Percentiles rank a stretch among this genome's conserved stretches.
phyloP scores from a whole-genome alignment of 2,113 vertebrate genomes.

The Oreochromis aureus region DNA sequence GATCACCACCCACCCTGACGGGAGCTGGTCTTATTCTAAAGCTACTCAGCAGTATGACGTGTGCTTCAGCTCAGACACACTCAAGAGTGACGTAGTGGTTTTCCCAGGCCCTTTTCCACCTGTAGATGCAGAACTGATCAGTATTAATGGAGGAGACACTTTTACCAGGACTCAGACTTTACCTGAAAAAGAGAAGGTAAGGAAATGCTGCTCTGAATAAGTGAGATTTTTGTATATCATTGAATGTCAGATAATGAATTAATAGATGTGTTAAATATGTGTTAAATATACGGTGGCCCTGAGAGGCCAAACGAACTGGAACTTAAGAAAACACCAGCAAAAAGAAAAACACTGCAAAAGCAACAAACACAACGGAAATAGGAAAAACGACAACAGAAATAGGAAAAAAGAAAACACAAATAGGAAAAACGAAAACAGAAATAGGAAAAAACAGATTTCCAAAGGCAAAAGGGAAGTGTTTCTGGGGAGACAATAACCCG shows the following conservation, averaged over 20 bases:
- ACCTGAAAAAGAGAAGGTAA: constrained; percentile 41
- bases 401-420: not conserved
- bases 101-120: constrained; percentile 26
- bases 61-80: not conserved
- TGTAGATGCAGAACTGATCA: constrained; percentile 46
- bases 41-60: no score
- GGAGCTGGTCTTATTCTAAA: no score
- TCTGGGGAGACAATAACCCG: not conserved
- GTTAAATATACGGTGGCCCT: not conserved
- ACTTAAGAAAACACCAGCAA: not conserved
- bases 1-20: no score
- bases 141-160: constrained; percentile 47
- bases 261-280: not conserved
- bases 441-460: not conserved
- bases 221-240: constrained; percentile 5
- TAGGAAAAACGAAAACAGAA: not conserved
- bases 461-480: not conserved
- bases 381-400: not conserved
- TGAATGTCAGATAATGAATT: not conserved
- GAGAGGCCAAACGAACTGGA: not conserved
- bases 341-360: not conserved
- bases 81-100: constrained; percentile 54
- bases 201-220: not conserved
- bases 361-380: not conserved
- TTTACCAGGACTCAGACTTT: constrained; percentile 65